Evolutionary conservation across 2,797 vertebrate genomes (phyloP).

Genomic region (Tangara arthus): DNA sequence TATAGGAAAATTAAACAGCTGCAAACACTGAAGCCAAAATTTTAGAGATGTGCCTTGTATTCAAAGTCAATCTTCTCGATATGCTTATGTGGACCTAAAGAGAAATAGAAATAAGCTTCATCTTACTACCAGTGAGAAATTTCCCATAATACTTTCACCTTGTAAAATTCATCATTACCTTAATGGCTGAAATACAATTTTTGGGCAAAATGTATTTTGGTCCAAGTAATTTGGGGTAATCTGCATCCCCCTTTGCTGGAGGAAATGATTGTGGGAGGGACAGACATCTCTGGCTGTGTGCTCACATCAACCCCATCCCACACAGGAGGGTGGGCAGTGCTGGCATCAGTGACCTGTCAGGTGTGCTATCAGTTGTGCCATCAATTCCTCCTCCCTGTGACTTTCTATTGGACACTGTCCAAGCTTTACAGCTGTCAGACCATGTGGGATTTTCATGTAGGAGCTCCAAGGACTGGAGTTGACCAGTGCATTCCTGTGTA

Average conservation of each 20-base stretch:
- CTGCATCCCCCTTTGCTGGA: neutral
- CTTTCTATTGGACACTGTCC: neutral
- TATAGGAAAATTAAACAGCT: neutral
- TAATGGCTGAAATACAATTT: neutral
- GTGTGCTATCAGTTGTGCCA: neutral
- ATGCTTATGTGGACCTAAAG: neutral
- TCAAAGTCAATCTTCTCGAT: neutral
- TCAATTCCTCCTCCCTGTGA: neutral
- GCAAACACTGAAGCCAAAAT: neutral
- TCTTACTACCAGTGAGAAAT: neutral
- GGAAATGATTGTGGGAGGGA: neutral
- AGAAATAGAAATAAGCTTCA: neutral
- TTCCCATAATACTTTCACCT: neutral
- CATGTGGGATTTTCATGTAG: neutral
- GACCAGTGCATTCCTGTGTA: neutral
- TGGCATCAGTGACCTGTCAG: neutral
- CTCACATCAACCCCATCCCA: neutral
- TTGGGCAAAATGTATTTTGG: neutral
- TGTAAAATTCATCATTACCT: neutral
- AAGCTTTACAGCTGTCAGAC: neutral
- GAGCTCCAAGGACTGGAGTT: neutral
- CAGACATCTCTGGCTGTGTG: neutral
- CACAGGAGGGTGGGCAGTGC: rapidly evolving
- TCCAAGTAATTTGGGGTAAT: neutral
- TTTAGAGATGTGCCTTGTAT: neutral